A percentile compares a stretch with the other conserved stretches of the same genome.
Conservation (phyloP, 2,888 invertebrate species). For the Hyalella azteca region DNA sequence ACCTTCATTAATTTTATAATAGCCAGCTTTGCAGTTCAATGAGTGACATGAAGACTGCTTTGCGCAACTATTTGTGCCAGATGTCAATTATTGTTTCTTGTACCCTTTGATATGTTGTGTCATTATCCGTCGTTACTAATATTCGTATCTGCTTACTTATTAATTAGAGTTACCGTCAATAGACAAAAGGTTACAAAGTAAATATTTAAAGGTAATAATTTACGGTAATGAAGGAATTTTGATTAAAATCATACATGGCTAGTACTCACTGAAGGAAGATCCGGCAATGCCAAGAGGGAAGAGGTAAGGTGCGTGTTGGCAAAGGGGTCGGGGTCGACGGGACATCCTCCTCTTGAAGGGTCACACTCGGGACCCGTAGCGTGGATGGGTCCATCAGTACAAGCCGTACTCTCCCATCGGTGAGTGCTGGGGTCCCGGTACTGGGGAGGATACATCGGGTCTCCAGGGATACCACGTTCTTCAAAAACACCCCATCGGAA, state of each 20-base stretch:
- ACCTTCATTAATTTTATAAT: no score
- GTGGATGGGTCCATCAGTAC: conserved; percentile 47
- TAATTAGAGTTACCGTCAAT: no score
- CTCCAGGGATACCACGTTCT: conserved; percentile 70
- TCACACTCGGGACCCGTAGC: conserved; percentile 45
- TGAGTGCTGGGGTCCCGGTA: conserved; percentile 61
- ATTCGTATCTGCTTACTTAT: no score
- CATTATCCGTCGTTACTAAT: no score
- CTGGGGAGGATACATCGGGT: conserved; percentile 69
- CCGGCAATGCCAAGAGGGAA: conserved; percentile 54
- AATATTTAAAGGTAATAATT: no score
- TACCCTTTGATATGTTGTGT: no score
- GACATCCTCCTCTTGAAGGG: conserved; percentile 43
- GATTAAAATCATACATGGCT: neutral
- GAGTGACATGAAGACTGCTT: no score
- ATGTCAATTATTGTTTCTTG: no score
- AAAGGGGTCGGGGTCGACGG: conserved; percentile 51
- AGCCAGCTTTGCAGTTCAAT: no score
- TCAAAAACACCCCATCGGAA: conserved; percentile 74
- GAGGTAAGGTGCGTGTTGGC: conserved; percentile 48
- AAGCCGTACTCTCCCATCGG: conserved; percentile 50
- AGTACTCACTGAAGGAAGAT: conserved; percentile 48
- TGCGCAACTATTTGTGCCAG: no score
- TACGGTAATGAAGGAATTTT: neutral
- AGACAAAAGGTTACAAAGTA: no score